Conservation (phyloP, 2,113 vertebrate genomes). For the Entelurus aequoreus region DNA sequence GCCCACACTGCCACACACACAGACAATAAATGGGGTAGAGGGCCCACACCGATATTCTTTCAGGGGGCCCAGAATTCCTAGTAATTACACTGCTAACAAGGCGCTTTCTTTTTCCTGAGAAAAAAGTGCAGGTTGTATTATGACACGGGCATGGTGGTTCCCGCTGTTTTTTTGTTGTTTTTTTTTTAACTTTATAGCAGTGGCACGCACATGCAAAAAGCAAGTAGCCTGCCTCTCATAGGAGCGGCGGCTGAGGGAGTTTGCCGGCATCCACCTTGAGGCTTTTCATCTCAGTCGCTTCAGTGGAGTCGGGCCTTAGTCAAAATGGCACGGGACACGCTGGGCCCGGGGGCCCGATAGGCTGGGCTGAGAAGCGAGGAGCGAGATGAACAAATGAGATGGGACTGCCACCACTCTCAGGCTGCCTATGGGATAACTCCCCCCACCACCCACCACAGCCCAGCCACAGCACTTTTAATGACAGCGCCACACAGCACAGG, state of each 20-base stretch:
- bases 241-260: constrained; percentile 49
- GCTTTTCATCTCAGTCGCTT: constrained; percentile 65
- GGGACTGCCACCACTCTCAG: constrained; percentile 69
- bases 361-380: constrained; percentile 53
- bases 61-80: too few species aligned
- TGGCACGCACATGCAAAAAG: constrained; percentile 8
- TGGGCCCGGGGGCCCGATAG: constrained; percentile 56
- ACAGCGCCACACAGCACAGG: constrained; percentile 42
- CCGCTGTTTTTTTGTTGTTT: neutral
- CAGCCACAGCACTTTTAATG: constrained; percentile 52
- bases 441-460: constrained; percentile 18
- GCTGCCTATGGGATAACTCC: constrained; percentile 57
- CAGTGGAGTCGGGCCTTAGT: constrained; percentile 63
- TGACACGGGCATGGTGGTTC: neutral
- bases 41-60: too few species aligned
- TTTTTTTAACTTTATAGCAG: constrained; percentile 3
- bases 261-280: constrained; percentile 63
- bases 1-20: too few species aligned
- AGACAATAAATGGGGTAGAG: too few species aligned
- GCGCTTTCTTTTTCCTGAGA: too few species aligned
- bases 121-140: neutral
- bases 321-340: constrained; percentile 61
- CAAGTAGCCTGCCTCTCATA: neutral
- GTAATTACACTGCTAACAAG: too few species aligned
- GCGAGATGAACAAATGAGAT: constrained; percentile 69